phyloP scores from a whole-genome alignment of 2,888 invertebrate species.

The Pandemis corylana region DNA sequence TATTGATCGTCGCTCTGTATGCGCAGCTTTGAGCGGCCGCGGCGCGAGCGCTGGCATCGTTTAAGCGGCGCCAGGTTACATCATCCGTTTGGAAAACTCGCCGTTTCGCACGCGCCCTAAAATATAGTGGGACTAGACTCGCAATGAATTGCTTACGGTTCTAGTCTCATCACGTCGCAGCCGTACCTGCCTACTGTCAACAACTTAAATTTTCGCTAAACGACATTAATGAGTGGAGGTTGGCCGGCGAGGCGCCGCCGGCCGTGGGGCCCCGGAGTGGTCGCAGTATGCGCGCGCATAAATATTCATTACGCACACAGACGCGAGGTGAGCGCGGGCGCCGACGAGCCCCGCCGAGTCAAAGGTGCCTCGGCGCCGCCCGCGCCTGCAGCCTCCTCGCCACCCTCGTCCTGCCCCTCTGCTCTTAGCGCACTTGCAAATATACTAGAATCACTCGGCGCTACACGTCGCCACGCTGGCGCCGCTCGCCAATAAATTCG shows the following conservation, averaged over 20 bases:
- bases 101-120: conserved; percentile 67
- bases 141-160: conserved; percentile 57
- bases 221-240: conserved; percentile 72
- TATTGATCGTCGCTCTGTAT: conserved; percentile 52
- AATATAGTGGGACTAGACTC: conserved; percentile 67
- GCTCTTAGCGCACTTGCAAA: conserved; percentile 71
- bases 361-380: conserved; percentile 68
- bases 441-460: conserved; percentile 74
- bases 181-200: conserved; percentile 67
- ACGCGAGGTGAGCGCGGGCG: conserved; percentile 53
- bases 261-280: conserved; percentile 53
- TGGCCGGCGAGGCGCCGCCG: conserved; percentile 59
- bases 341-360: conserved; percentile 62
- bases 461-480: conserved; percentile 73
- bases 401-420: conserved; percentile 53
- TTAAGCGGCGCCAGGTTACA: conserved; percentile 77
- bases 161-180: conserved; percentile 69
- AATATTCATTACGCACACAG: conserved; percentile 68
- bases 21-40: conserved; percentile 41
- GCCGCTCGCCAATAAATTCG: conserved; percentile 82
- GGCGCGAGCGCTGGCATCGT: conserved; percentile 53
- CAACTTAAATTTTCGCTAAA: conserved; percentile 76
- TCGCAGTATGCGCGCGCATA: conserved; percentile 64
- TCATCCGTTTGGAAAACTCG: conserved; percentile 78
- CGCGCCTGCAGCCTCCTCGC: conserved; percentile 49